phyloP scores from a whole-genome alignment of 2,113 vertebrate genomes.

The Microcebus griseorufus region DNA sequence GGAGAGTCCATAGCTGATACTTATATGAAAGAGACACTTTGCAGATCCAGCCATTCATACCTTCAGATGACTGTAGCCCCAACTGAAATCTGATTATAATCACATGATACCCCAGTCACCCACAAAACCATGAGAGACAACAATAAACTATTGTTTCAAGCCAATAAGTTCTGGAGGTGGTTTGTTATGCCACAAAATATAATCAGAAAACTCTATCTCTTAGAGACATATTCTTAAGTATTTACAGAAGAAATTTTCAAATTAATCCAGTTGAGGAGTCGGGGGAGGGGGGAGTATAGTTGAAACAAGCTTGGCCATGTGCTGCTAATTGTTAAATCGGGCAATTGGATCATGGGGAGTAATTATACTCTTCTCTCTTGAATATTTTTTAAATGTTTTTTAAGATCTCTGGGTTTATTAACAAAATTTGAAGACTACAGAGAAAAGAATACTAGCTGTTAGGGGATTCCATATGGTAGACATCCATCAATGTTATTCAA shows the following conservation, averaged over 20 bases:
- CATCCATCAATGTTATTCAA: not conserved
- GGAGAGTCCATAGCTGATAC: not conserved
- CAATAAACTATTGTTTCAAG: not conserved
- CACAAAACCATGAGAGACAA: not conserved
- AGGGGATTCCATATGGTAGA: not conserved
- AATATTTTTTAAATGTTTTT: slow-evolving; percentile 40
- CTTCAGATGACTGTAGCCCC: not conserved
- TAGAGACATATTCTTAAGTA: not conserved
- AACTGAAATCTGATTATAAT: not conserved
- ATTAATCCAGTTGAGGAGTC: not conserved
- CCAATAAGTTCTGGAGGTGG: not conserved
- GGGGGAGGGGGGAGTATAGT: not conserved
- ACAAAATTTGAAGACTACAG: not conserved
- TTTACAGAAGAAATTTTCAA: slow-evolving; percentile 31
- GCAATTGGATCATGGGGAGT: not conserved
- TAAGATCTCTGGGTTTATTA: slow-evolving; percentile 1
- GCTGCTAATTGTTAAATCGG: slow-evolving; percentile 30
- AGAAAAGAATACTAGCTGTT: not conserved
- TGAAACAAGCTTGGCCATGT: not conserved
- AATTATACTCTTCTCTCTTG: slow-evolving; percentile 6
- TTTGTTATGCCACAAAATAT: not conserved
- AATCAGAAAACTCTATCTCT: not conserved
- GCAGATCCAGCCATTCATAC: not conserved
- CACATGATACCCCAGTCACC: not conserved
- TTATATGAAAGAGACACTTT: not conserved